Evolutionary conservation across 2,888 invertebrate genomes (phyloP), one percentile per base, ranked within the genome.

Genomic region (Epinotia brunnichana): DNA sequence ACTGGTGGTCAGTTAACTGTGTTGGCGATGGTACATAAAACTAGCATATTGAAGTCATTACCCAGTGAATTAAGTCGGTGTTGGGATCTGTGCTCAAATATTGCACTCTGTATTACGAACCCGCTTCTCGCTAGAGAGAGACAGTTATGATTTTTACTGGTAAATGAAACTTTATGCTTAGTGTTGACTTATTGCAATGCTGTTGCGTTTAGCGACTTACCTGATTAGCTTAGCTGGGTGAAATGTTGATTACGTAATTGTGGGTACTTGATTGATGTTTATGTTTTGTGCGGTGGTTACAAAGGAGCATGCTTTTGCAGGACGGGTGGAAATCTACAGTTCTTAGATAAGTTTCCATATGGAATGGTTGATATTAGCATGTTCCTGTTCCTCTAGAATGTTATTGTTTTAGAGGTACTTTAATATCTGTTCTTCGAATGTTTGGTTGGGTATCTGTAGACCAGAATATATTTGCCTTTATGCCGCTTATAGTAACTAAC

Each of bases 401-500:
- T 10, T 24, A 61, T 29, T 48, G n/a, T 64, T 60, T 62, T 73
- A 15, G 62, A 68, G 54, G 41, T 15, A 54, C 44, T 60, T 54
- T 41, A 7, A 21, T 53, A 13, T n/a, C 1, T 53, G 39, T 59
- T 48, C 39, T 11, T 54, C 44, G 54, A 35, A 41, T 66, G 59
- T 60, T 64, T 64, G 41, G 4, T 59, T 64, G 71, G 60, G 54
- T 71, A 60, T 54, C 44, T 56, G 53, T 71, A 71, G 53, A 60
- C 59, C 53, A 53, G 61, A 53, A 7, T 61, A 29, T 54, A 67
- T 54, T 51, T 51, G 66, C 66, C 67, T 67, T 19, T 64, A 68
- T 63, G 73, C 59, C 68, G 76, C 74, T 76, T 76, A 60, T 39
- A 68, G 56, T 73, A 61, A 77, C 77, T 77, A 76, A 77, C 75